A percentile compares a stretch with the other conserved stretches of the same genome.
Evolutionary conservation across 2,113 vertebrate species (phyloP).

Genomic region (Mirza zaza): DNA sequence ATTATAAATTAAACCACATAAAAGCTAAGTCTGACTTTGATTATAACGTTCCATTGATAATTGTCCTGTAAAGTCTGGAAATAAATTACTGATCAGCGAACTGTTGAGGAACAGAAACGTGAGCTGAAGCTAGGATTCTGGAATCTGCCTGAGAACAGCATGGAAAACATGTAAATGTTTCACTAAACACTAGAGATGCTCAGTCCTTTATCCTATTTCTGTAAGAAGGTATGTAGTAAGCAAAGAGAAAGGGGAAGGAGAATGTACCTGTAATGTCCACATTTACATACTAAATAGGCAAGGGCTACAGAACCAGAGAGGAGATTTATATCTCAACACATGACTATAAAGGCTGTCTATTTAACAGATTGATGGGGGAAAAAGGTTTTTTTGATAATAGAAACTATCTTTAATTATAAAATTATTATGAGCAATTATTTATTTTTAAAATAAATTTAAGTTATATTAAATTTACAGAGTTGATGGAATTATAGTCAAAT

Average conservation of each 20-base stretch:
- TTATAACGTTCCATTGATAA: conserved; percentile 90
- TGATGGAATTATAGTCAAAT: neutral
- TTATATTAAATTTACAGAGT: neutral
- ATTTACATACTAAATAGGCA: neutral
- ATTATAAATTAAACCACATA: conserved; percentile 81
- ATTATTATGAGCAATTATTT: neutral
- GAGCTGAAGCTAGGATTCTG: conserved; percentile 85
- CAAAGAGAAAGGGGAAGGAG: neutral
- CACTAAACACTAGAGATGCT: conserved; percentile 36
- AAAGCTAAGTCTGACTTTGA: conserved; percentile 80
- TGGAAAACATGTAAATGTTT: conserved; percentile 64
- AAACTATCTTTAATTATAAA: neutral
- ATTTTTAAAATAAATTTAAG: conserved; percentile 7
- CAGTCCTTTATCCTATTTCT: neutral
- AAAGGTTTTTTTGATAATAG: neutral
- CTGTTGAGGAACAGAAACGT: conserved; percentile 87
- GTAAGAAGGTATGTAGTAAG: neutral
- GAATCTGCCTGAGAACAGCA: conserved; percentile 71
- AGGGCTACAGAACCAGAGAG: neutral
- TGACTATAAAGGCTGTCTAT: neutral
- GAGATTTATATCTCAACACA: neutral
- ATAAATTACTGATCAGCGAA: conserved; percentile 91
- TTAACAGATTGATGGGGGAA: neutral
- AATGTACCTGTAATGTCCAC: neutral
- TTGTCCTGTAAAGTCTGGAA: conserved; percentile 88